Base-by-base conservation (phyloP, 2,888 invertebrate species). In the Leptopilina drosophilae region DNA sequence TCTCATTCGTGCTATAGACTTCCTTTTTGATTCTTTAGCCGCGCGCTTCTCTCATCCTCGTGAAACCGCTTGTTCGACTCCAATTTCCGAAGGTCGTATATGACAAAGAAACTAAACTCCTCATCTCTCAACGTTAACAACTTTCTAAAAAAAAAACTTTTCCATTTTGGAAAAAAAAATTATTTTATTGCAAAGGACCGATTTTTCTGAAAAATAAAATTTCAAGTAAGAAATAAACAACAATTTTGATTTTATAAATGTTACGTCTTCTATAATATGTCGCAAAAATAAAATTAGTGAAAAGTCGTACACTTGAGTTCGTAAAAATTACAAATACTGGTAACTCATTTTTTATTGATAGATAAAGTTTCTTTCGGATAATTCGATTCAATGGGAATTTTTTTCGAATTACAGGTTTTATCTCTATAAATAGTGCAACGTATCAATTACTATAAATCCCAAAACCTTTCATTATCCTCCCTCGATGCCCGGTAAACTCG, bases 1-100 rank as follows among this genome's bases (percentile, higher is more conserved):
- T 85, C 87, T 83, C 83, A 82, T 80, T 82, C 82, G 73, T 67
- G 49, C 11, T 49, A 49, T 75, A 64, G 64, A 75, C 76, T 76
- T 67, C 64, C 65, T 83, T 69, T 82, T 81, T 79, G 82, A 80
- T 81, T 81, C 82, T 77, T 67, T 67, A n/a, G 69, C 77, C 80
- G 53, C 42, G 42, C 42, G 49, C 4, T 46, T 46, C 46, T 8
- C 73, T 56, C 73, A 56, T 73, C 73, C 56, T 73, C 33, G 26
- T 49, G 46, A 40, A 73, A 56, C 56, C 82, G 79, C 42, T 67
- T 78, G 56, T 26, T 49, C 12, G 77, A 62, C 77, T 77, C 65
- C 40, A 77, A 77, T 73, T 73, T 73, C 73, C 33, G 33, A 59
- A 73, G 73, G 73, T 73, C 73, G 73, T 49, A 7, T 14, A 40